Evolutionary conservation across 2,797 vertebrate genomes (phyloP).

Genomic region (Atherinosoma microstoma): DNA sequence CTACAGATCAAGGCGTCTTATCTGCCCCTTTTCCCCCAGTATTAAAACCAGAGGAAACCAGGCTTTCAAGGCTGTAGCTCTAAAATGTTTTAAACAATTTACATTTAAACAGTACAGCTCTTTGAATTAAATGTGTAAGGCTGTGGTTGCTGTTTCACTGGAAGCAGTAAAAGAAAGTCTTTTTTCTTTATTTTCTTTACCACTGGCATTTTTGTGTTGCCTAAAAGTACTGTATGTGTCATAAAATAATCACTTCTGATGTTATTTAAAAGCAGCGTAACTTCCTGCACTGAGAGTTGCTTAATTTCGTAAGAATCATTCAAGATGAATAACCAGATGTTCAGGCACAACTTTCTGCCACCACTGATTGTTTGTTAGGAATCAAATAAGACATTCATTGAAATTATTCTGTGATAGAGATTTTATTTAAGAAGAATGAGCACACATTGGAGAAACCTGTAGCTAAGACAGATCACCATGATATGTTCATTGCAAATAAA

Average conservation of each 20-base stretch:
- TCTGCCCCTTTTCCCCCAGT: background rate
- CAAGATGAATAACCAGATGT: background rate
- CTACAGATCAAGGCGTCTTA: background rate
- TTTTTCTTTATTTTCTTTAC: background rate
- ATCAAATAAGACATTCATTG: slow-evolving; percentile 57
- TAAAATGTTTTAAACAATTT: background rate
- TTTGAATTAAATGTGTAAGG: background rate
- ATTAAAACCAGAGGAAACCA: background rate
- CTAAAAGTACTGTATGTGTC: background rate
- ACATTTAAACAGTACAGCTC: background rate
- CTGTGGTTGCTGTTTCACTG: background rate
- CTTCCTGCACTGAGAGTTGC: background rate
- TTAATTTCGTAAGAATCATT: background rate
- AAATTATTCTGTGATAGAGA: slow-evolving; percentile 51
- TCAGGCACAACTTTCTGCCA: background rate
- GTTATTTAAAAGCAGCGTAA: background rate
- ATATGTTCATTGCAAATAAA: slow-evolving; percentile 34
- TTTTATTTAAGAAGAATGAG: slow-evolving; percentile 68
- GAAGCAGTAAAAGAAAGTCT: background rate
- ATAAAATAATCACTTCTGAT: background rate
- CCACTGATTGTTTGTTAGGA: slow-evolving; percentile 8
- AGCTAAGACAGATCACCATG: slow-evolving; percentile 41
- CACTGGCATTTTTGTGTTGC: background rate
- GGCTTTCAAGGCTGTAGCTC: background rate
- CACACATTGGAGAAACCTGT: slow-evolving; percentile 43